Base-by-base conservation (phyloP, 2,797 vertebrate species). In the Pelobates cultripes region DNA sequence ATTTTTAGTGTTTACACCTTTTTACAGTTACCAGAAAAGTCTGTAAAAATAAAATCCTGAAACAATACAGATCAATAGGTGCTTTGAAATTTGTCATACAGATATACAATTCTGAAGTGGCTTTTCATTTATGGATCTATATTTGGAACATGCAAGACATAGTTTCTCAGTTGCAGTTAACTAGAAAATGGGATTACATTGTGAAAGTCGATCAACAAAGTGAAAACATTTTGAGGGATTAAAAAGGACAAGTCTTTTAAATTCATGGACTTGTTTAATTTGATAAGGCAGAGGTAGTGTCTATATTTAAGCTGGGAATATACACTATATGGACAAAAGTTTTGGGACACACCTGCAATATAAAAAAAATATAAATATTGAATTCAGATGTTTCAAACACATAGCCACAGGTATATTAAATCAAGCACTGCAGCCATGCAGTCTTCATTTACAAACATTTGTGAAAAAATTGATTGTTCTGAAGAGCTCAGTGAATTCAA, bases 161-260 rank as follows among this genome's bases (percentile, higher is more conserved):
- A 9, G 41, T 43, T 74, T 9, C 13, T 74, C 41, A 43, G 41
- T 43, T 60, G 14, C 72, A 60, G 15, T 60, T n/a, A 61, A 74
- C 41, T 14, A 43, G 53, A 74, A 60, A 61, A 74, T 74, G 41
- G 55, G 55, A 61, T 74, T 74, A 61, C 17, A 42, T 74, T 61
- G 51, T 74, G 55, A 74, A 74, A 73, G 4, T 41, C 53, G 4
- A 73, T 73, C 4, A 43, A n/a, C 40, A 60, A 74, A 60, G 53
- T n/a, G 10, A 73, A 73, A 73, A 14, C 28, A 40, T 42, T 57
- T n/a, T 40, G 17, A 57, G 28, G 40, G 5, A 28, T 47, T 2
- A 45, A 60, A 17, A 73, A 57, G 47, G 53, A 73, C 4, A 43
- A 60, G 53, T 53, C 15, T 47, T 28, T 17, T 45, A 70, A 70